Evolutionary conservation across 2,797 vertebrate species (phyloP).

Genomic region (Acanthopagrus latus): DNA sequence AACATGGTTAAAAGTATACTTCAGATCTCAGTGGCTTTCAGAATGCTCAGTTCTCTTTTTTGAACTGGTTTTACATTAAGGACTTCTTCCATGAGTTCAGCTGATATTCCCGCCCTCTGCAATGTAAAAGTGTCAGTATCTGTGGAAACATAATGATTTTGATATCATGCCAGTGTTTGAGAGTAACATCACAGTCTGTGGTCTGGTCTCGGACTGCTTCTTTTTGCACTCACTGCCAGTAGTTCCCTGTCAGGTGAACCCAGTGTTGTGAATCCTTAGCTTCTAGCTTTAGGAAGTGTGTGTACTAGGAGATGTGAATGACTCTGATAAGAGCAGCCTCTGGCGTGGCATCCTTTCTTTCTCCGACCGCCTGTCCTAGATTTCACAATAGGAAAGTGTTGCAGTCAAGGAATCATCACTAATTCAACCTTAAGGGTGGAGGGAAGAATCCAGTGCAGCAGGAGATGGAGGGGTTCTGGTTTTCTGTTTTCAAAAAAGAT

Average conservation of each 20-base stretch:
- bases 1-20: too few species aligned
- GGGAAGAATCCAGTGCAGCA: slow-evolving; percentile 53
- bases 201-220: not conserved
- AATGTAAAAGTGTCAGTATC: not conserved
- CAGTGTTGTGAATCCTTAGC: slow-evolving; percentile 34
- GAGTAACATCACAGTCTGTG: slow-evolving; percentile 1
- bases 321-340: slow-evolving; percentile 78
- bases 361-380: slow-evolving; percentile 81
- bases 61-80: not conserved
- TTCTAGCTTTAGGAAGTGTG: slow-evolving; percentile 46
- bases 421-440: slow-evolving; percentile 83
- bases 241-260: slow-evolving; percentile 34
- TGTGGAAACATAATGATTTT: not conserved
- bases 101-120: not conserved
- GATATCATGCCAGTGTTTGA: not conserved
- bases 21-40: not conserved
- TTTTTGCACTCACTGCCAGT: slow-evolving; percentile 6
- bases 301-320: slow-evolving; percentile 48
- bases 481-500: slow-evolving; percentile 37
- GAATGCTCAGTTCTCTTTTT: not conserved
- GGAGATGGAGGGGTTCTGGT: slow-evolving; percentile 25
- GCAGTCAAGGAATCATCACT: slow-evolving; percentile 78
- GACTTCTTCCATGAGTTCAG: not conserved
- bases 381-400: slow-evolving; percentile 79
- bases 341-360: slow-evolving; percentile 67